Evolutionary conservation across 2,113 vertebrate genomes (phyloP).

Genomic region (Lucifuga dentata): DNA sequence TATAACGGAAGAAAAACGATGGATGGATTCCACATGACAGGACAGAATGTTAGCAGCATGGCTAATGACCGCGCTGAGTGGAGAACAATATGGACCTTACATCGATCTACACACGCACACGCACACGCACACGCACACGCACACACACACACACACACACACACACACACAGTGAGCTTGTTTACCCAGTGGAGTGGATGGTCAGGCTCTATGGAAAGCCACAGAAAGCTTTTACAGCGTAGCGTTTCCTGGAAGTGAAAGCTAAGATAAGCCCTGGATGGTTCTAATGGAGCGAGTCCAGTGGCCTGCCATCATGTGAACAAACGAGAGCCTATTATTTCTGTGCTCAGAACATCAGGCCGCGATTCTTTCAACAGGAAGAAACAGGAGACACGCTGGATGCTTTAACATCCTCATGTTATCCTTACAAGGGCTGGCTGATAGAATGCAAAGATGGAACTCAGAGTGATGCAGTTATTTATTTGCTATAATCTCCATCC

Average conservation of each 20-base stretch:
- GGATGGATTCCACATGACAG: constrained; percentile 43
- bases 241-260: constrained; percentile 53
- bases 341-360: constrained; percentile 6
- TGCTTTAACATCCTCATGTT: no score
- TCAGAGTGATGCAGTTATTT: no score
- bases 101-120: constrained; percentile 37
- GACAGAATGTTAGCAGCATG: constrained; percentile 2
- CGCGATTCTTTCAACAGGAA: no score
- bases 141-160: neutral
- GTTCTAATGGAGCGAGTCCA: constrained; percentile 50
- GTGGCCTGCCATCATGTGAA: constrained; percentile 7
- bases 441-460: no score
- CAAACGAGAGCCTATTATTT: constrained; percentile 20
- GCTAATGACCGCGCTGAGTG: constrained; percentile 42
- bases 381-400: no score
- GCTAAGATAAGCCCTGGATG: constrained; percentile 21
- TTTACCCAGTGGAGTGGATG: constrained; percentile 34
- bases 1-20: neutral
- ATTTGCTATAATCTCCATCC: no score
- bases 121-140: constrained; percentile 9
- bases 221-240: constrained; percentile 65
- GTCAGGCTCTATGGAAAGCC: constrained; percentile 23
- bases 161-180: neutral
- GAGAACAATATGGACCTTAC: constrained; percentile 25
- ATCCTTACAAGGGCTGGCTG: no score